Conservation (phyloP, 2,888 invertebrate genomes). For the Auanema freiburgensis region DNA sequence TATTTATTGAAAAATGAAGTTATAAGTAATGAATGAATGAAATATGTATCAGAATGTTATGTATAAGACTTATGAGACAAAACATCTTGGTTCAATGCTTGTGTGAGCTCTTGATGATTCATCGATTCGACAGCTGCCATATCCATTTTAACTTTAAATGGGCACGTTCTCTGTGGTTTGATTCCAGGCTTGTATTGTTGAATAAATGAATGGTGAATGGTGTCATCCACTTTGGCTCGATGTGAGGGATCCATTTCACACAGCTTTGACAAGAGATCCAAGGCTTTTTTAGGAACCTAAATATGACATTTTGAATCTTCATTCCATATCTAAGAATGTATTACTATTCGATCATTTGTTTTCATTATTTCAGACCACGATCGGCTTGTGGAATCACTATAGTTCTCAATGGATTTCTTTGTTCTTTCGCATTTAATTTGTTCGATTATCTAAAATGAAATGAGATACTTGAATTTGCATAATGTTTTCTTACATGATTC, state of each 20-base stretch:
- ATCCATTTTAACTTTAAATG: conserved; percentile 57
- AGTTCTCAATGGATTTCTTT: conserved; percentile 45
- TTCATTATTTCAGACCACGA: conserved; percentile 45
- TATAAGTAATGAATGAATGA: too few relatives aligned
- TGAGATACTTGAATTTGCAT: background rate
- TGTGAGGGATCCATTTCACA: conserved; percentile 43
- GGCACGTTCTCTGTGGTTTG: conserved; percentile 44
- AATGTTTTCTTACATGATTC: conserved; percentile 39
- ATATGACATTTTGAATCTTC: background rate
- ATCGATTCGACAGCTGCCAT: conserved; percentile 59
- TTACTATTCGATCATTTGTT: conserved; percentile 22
- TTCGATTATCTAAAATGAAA: conserved; percentile 39
- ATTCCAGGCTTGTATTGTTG: conserved; percentile 30
- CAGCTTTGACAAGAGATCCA: conserved; percentile 49
- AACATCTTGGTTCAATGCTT: conserved; percentile 47
- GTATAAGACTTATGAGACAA: conserved; percentile 25
- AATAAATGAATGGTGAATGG: conserved; percentile 52
- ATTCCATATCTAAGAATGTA: background rate
- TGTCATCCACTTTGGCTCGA: conserved; percentile 46
- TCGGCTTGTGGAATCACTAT: conserved; percentile 29
- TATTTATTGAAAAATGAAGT: too few relatives aligned
- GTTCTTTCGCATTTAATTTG: conserved; percentile 57
- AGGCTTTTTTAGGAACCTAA: conserved; percentile 25
- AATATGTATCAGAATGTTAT: too few relatives aligned
- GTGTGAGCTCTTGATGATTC: conserved; percentile 45